Conservation (phyloP, 1,140 invertebrate species). For the Temnothorax longispinosus region DNA sequence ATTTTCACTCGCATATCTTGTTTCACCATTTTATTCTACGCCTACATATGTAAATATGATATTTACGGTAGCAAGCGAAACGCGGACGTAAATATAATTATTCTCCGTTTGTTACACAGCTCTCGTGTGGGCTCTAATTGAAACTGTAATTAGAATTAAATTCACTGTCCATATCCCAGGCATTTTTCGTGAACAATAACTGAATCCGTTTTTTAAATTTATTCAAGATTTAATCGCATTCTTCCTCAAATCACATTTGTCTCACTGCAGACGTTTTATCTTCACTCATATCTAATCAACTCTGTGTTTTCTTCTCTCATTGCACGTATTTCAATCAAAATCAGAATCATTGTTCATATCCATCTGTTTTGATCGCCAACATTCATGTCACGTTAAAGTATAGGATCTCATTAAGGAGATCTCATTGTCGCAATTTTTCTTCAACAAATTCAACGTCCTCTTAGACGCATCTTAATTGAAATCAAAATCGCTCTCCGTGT, state of each 20-base stretch:
- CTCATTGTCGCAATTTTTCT: background rate
- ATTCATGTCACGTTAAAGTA: background rate
- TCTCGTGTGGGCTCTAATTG: slow-evolving; percentile 8
- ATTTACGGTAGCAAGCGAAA: slow-evolving; percentile 10
- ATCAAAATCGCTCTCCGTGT: slow-evolving; percentile 84
- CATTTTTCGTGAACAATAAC: background rate
- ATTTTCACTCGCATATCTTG: background rate
- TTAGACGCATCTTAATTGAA: slow-evolving; percentile 76
- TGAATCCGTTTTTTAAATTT: background rate
- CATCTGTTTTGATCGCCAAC: background rate
- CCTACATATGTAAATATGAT: slow-evolving; percentile 40
- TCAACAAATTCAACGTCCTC: background rate
- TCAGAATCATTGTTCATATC: background rate
- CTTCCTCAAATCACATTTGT: background rate
- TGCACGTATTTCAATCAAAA: background rate
- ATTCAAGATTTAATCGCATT: background rate
- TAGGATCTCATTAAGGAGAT: background rate
- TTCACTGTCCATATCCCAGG: background rate
- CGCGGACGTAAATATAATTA: background rate
- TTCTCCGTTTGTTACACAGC: background rate
- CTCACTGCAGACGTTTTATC: background rate
- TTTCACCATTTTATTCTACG: slow-evolving; percentile 32
- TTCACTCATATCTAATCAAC: background rate
- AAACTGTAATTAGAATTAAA: slow-evolving; percentile 34
- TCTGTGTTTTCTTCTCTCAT: background rate